Evolutionary conservation across 2,797 vertebrate species (phyloP).

Genomic region (Cynodonichthys magdalenae): DNA sequence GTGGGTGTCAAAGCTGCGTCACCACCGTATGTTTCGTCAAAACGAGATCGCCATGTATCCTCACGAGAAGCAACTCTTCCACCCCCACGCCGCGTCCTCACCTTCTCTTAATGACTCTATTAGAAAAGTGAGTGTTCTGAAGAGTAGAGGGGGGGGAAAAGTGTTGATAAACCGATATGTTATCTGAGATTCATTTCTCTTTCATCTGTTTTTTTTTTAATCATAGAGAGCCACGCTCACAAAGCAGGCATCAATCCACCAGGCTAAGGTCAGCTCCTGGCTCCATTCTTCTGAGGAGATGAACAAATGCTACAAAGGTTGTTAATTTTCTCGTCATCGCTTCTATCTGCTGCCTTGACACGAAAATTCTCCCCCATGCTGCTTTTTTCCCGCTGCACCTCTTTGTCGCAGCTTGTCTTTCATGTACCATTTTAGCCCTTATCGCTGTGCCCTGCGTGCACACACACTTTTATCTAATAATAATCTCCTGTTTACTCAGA

Average conservation of each 20-base stretch:
- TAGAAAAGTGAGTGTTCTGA: conserved; percentile 79
- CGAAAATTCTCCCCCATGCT: not conserved
- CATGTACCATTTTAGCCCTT: not conserved
- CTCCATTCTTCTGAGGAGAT: conserved; percentile 92
- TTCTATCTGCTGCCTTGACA: not conserved
- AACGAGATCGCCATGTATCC: conserved; percentile 96
- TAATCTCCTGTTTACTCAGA: conserved; percentile 75
- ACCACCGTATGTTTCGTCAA: conserved; percentile 94
- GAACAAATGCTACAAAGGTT: conserved; percentile 93
- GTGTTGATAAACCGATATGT: not conserved
- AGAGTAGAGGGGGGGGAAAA: not conserved
- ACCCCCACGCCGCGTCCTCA: conserved; percentile 75
- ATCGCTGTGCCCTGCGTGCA: not conserved
- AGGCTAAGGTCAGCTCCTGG: conserved; percentile 87
- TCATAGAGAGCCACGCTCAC: conserved; percentile 82
- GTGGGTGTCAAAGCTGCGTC: conserved; percentile 93
- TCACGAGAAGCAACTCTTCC: conserved; percentile 85
- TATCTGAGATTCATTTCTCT: not conserved
- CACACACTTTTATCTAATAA: conserved; percentile 12
- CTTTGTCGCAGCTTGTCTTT: not conserved
- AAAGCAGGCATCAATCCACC: conserved; percentile 87
- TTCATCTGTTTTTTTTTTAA: not conserved
- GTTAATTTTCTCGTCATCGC: not conserved
- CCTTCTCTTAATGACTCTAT: conserved; percentile 74
- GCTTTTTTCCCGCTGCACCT: not conserved